Percentiles rank a stretch among this genome's conserved stretches.
Conservation (phyloP, 2,113 vertebrate genomes). For the Platysteira castanea region DNA sequence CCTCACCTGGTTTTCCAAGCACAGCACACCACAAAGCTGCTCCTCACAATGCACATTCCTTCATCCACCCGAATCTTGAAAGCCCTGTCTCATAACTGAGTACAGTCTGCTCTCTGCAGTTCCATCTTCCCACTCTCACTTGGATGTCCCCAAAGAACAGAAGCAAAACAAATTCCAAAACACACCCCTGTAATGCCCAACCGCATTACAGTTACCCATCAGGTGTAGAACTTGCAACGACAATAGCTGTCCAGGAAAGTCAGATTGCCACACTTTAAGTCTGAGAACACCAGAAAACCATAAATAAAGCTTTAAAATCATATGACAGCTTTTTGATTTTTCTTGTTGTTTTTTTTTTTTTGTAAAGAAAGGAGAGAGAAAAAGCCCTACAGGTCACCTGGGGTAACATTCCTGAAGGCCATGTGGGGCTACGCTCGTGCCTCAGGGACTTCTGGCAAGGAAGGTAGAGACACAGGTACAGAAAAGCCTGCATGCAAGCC, state of each 20-base stretch:
- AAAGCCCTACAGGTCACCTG: background rate
- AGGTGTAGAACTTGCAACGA: background rate
- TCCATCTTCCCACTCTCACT: background rate
- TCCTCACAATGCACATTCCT: background rate
- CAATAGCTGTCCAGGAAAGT: background rate
- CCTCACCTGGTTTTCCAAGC: background rate
- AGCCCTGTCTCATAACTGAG: background rate
- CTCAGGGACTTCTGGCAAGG: background rate
- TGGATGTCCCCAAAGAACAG: background rate
- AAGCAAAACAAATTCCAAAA: background rate
- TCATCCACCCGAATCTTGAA: background rate
- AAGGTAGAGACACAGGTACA: background rate
- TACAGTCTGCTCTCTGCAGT: background rate
- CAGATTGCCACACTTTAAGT: background rate
- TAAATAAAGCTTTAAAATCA: background rate
- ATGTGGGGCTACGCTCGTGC: background rate
- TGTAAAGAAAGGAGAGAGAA: background rate
- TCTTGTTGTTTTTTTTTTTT: background rate
- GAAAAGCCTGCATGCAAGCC: background rate
- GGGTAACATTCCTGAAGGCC: background rate
- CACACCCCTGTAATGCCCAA: background rate
- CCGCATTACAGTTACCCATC: fast-evolving
- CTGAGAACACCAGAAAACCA: background rate
- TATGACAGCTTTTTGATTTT: background rate
- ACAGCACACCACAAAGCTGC: fast-evolving